These are phyloP conservation scores for Thalassophryne amazonica DNA, from an alignment of 2,797 vertebrate genomes.

Conservation along the genomic window DNA sequence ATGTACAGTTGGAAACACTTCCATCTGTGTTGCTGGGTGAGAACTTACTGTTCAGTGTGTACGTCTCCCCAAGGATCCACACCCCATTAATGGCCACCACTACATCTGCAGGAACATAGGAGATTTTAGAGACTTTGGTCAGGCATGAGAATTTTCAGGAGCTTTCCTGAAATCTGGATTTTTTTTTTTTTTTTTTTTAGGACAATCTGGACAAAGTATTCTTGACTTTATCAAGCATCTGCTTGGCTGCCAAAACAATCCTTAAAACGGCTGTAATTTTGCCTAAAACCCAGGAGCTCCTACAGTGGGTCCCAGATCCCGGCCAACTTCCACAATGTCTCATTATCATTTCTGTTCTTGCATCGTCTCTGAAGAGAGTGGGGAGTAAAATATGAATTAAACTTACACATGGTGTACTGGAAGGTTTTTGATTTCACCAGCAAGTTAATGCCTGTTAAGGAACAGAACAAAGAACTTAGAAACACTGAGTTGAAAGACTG, in stretches of 20 bases:
- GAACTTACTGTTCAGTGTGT: constrained; percentile 86
- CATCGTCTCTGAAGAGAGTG: neutral
- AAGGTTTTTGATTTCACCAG: constrained; percentile 92
- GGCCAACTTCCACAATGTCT: no score
- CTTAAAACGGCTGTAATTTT: no score
- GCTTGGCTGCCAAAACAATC: no score
- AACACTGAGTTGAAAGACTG: neutral
- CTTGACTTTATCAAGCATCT: no score
- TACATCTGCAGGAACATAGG: constrained; percentile 76
- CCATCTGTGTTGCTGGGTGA: neutral
- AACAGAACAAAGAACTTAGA: neutral
- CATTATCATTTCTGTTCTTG: no score
- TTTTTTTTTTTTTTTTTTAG: no score
- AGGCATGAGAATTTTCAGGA: no score
- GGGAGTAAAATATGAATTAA: neutral
- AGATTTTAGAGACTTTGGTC: neutral
- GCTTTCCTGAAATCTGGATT: no score
- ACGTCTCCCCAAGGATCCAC: constrained; percentile 95
- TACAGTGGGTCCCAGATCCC: no score
- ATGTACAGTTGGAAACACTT: neutral
- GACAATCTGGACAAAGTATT: no score
- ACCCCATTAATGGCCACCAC: constrained; percentile 94
- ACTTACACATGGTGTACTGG: constrained; percentile 97
- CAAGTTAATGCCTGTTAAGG: constrained; percentile 88
- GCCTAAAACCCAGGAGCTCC: no score